Evolutionary conservation across 1,140 invertebrate genomes (phyloP), one percentile per base, ranked within the genome.

Genomic region (Zelostemma sp.): DNA sequence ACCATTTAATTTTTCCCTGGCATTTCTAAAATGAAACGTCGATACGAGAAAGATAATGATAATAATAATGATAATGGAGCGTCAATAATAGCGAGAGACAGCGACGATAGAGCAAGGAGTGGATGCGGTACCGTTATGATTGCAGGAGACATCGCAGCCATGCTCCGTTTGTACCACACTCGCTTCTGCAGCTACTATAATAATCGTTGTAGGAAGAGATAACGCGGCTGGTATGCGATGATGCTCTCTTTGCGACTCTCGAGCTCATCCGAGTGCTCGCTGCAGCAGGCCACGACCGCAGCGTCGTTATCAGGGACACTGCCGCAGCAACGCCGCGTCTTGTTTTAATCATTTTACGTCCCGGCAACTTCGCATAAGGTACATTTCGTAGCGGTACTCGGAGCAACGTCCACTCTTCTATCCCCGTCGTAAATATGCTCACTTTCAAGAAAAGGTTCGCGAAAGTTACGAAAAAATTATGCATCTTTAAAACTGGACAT

Each of bases 201-300:
- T 53, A 53, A 53, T 53, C 35, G 35, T 53, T 41, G 50, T 41
- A 53, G 50, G 51, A 55, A 55, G 38, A 55, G 51, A 55, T 55
- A 55, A 55, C 12, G 11, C 47, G 47, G 51, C n/a, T 14, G 31
- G 14, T 12, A 46, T 46, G 41, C 33, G 33, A 1, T 9, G 33
- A 35, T 56, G 16, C 21, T 46, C 45, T 46, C 45, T 28, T 38
- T 56, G 25, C 41, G 41, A 16, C 43, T 55, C 41, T 43, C 12
- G 14, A 14, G 18, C 51, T 28, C 54, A 56, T 56, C 54, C 54
- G 11, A 46, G 28, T 21, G 50, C 6, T 9, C n/a, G 6, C 21
- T 25, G 21, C 21, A 43, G 31, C 15, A 35, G 43, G 18, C 40
- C 41, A 43, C 41, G n/a, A 19, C 25, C 16, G 51, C 21, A 55